Conservation (phyloP, 2,113 vertebrate species). For the Plecturocebus donacophilus region DNA sequence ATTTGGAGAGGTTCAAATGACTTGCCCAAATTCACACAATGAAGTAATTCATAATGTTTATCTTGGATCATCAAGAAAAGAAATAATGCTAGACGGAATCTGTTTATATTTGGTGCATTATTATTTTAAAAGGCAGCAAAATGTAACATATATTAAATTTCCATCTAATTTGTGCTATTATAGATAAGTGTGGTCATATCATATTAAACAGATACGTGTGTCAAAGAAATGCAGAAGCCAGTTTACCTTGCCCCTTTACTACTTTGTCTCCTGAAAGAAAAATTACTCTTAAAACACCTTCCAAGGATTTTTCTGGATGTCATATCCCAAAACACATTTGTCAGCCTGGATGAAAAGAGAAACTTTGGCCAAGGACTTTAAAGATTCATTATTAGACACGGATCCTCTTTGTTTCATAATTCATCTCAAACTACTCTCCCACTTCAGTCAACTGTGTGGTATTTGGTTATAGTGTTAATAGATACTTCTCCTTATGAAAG, state of each 20-base stretch:
- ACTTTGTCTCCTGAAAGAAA: constrained; percentile 49
- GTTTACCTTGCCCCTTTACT: background rate
- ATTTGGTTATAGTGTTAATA: constrained; percentile 3
- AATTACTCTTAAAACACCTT: constrained; percentile 56
- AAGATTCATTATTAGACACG: background rate
- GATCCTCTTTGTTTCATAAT: background rate
- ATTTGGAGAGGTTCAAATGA: background rate
- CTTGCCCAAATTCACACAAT: background rate
- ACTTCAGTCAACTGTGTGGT: background rate
- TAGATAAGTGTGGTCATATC: background rate
- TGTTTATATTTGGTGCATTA: background rate
- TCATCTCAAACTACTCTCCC: background rate
- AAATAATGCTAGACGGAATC: background rate
- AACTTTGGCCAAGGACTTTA: constrained; percentile 46
- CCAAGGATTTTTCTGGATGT: constrained; percentile 49
- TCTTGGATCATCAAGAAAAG: constrained; percentile 39
- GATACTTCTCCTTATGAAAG: background rate
- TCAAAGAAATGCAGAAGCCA: background rate
- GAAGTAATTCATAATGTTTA: background rate
- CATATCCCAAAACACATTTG: constrained; percentile 52
- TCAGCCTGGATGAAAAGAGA: constrained; percentile 6
- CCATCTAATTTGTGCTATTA: constrained; percentile 47
- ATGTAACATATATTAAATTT: constrained; percentile 41
- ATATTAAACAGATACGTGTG: constrained; percentile 54
- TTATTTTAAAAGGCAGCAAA: constrained; percentile 56